Percentiles rank a stretch among this genome's conserved stretches.
Evolutionary conservation across 2,113 vertebrate species (phyloP).

Genomic region (Thryonomys swinderianus): DNA sequence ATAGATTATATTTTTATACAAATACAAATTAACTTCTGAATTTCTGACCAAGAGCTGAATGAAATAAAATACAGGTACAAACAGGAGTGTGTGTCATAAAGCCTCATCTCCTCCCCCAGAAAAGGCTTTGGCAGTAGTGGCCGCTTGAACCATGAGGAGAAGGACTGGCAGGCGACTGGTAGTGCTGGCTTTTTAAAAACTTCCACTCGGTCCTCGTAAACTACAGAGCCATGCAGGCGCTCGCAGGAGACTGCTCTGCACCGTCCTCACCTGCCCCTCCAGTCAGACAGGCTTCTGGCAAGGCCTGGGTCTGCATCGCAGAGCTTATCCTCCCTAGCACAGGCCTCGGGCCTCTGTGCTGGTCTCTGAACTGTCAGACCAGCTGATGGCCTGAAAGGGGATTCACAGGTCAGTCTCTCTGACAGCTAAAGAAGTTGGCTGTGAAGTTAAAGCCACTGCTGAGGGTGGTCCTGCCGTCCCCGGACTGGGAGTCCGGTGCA

Average conservation of each 20-base stretch:
- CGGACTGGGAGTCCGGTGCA: no score
- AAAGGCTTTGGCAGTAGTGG: not conserved
- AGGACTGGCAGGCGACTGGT: not conserved
- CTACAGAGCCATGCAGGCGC: not conserved
- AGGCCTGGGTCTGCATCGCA: not conserved
- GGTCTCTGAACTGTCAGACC: not conserved
- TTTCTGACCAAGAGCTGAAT: slow-evolving; percentile 51
- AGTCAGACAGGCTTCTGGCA: not conserved
- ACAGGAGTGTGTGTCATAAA: not conserved
- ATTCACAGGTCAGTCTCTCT: not conserved
- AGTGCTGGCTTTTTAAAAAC: not conserved
- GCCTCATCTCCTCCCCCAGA: slow-evolving; percentile 9
- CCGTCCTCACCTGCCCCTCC: not conserved
- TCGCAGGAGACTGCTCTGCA: not conserved
- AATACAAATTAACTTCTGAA: slow-evolving; percentile 44
- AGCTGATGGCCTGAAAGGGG: not conserved
- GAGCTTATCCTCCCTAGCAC: no score
- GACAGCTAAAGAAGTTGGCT: not conserved
- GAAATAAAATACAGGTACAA: not conserved
- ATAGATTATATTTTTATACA: slow-evolving; percentile 59
- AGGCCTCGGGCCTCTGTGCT: not conserved
- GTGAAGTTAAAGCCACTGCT: not conserved
- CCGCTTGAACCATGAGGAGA: slow-evolving; percentile 4
- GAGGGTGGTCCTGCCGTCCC: not conserved
- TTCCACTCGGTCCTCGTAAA: not conserved